Evolutionary conservation across 1,140 invertebrate species (phyloP).

Genomic region (Paraescarpia echinospica): DNA sequence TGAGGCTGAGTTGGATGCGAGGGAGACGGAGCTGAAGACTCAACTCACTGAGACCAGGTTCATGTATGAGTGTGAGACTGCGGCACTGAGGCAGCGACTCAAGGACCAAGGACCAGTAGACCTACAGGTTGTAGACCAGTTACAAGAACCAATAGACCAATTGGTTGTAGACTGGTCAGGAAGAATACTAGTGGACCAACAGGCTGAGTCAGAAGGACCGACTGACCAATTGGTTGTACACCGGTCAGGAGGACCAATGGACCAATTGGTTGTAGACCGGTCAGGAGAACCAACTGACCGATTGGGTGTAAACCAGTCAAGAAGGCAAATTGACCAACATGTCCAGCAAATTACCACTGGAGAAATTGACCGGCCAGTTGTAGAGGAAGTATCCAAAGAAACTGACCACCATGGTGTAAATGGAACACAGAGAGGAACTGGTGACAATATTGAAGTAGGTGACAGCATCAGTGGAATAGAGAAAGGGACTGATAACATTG

Average conservation of each 20-base stretch:
- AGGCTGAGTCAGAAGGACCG: not conserved
- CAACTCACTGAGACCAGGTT: not conserved
- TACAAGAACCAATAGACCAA: not conserved
- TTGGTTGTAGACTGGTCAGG: not conserved
- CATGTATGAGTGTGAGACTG: not conserved
- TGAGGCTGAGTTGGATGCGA: not conserved
- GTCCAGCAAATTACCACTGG: not conserved
- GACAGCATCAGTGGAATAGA: not conserved
- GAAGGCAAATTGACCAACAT: not conserved
- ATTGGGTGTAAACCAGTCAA: not conserved
- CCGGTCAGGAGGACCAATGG: not conserved
- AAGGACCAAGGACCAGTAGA: not conserved
- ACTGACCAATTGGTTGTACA: not conserved
- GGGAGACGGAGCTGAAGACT: not conserved
- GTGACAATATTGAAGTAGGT: not conserved
- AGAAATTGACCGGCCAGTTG: not conserved
- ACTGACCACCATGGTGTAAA: not conserved
- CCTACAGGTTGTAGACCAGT: not conserved
- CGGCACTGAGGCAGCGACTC: not conserved
- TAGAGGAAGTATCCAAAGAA: not conserved
- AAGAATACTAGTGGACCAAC: not conserved
- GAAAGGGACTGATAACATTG: not conserved
- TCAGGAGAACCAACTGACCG: not conserved
- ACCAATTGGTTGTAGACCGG: not conserved
- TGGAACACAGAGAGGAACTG: not conserved